phyloP scores from a whole-genome alignment of 2,797 vertebrate species.

The Gymnoscopelus braueri region DNA sequence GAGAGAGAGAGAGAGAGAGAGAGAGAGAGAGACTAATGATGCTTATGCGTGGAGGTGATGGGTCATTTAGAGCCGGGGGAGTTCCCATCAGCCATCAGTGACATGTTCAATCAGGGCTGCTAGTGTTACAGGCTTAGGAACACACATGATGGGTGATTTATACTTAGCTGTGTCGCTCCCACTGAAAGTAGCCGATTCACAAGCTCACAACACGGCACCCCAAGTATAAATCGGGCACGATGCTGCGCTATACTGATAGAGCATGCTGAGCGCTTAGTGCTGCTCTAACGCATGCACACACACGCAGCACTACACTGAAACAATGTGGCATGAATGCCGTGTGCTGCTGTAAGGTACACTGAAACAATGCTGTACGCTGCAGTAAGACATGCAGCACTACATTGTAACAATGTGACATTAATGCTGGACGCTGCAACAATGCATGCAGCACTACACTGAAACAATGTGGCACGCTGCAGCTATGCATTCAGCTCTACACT shows the following conservation, averaged over 20 bases:
- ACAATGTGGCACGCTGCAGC: slow-evolving; percentile 34
- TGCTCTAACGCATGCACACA: slow-evolving; percentile 17
- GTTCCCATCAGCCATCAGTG: slow-evolving; percentile 80
- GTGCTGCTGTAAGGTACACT: not conserved
- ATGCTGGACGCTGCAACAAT: slow-evolving; percentile 14
- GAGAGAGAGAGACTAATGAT: slow-evolving; percentile 73
- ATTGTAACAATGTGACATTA: slow-evolving; percentile 17
- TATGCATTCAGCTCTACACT: no score
- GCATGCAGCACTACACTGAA: not conserved
- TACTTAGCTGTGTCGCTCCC: no score
- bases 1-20: slow-evolving; percentile 19
- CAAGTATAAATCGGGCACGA: no score
- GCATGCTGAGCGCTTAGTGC: slow-evolving; percentile 32
- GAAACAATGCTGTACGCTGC: no score
- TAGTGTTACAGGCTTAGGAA: slow-evolving; percentile 58
- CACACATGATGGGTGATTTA: slow-evolving; percentile 17
- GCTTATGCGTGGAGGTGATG: slow-evolving; percentile 66
- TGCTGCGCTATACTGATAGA: slow-evolving; percentile 19
- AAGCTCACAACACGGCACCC: not conserved
- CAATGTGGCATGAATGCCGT: slow-evolving; percentile 42
- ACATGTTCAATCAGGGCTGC: slow-evolving; percentile 79
- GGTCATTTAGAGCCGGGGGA: slow-evolving; percentile 75
- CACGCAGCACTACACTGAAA: slow-evolving; percentile 31
- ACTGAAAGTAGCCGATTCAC: no score
- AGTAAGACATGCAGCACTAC: no score